Percentiles rank a stretch among this genome's conserved stretches.
Evolutionary conservation across 1,140 invertebrate species (phyloP).

Genomic region (Maniola jurtina): DNA sequence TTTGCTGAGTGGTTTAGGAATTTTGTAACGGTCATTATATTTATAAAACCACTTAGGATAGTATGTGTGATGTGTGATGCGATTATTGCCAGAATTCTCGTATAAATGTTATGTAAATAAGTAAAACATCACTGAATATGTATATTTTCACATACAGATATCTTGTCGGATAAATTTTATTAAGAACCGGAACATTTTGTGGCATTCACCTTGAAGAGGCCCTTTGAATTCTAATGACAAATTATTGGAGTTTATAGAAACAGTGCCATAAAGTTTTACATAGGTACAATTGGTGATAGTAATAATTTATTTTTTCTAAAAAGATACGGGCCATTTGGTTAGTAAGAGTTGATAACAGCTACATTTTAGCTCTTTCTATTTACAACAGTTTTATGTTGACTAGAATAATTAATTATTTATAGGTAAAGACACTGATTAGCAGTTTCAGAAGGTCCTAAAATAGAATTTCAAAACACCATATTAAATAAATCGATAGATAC

Average conservation of each 20-base stretch:
- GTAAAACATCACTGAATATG: constrained; percentile 1
- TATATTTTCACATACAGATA: neutral
- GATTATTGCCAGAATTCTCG: neutral
- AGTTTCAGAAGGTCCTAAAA: too few species aligned
- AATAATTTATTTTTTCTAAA: too few species aligned
- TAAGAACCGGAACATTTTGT: constrained; percentile 18
- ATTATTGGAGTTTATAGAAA: neutral
- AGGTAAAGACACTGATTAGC: too few species aligned
- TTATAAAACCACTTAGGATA: neutral
- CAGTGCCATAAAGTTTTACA: too few species aligned
- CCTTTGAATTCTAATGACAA: neutral
- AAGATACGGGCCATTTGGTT: too few species aligned
- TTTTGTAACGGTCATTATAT: neutral
- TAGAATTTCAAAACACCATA: too few species aligned
- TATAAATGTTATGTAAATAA: constrained; percentile 9
- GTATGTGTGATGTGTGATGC: neutral
- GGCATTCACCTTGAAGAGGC: constrained; percentile 24
- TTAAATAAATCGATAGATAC: too few species aligned
- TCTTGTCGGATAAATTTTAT: constrained; percentile 5
- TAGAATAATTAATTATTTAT: too few species aligned
- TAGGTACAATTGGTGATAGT: too few species aligned
- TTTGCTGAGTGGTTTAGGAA: neutral
- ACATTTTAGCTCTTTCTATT: too few species aligned
- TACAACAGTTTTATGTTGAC: too few species aligned
- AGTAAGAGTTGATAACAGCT: too few species aligned